Percentiles rank a stretch among this genome's conserved stretches.
Evolutionary conservation across 1,140 invertebrate genomes (phyloP).

Genomic region (Drosophila pallidifrons): DNA sequence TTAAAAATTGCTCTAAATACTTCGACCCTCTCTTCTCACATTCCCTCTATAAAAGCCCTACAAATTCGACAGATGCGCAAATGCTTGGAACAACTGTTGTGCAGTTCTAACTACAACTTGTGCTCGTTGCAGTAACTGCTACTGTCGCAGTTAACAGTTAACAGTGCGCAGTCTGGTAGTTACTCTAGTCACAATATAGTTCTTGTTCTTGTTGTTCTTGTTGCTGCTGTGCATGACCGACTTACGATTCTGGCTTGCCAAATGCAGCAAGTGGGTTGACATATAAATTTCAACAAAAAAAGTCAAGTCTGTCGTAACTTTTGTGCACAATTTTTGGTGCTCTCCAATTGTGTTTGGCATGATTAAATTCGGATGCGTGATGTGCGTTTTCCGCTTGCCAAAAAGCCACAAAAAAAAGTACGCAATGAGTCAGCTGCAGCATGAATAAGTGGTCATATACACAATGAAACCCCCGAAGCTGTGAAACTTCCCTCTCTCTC

Average conservation of each 20-base stretch:
- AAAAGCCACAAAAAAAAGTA: constrained; percentile 21
- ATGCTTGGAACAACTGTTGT: no score
- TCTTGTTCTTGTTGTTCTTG: neutral
- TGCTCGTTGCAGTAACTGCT: no score
- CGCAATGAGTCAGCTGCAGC: constrained; percentile 75
- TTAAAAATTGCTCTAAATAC: no score
- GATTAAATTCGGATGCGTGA: constrained; percentile 76
- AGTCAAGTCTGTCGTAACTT: constrained; percentile 45
- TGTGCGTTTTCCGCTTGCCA: neutral
- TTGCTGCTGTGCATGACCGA: constrained; percentile 47
- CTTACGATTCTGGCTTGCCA: constrained; percentile 19
- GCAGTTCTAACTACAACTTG: no score
- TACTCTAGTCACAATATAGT: neutral
- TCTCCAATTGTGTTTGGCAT: constrained; percentile 75
- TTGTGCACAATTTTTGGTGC: constrained; percentile 47
- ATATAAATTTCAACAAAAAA: constrained; percentile 38
- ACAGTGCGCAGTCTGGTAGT: constrained; percentile 8
- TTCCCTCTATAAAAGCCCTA: no score
- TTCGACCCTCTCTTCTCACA: no score
- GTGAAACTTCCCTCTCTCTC: neutral
- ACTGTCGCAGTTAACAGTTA: constrained; percentile 4
- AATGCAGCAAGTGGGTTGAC: constrained; percentile 30
- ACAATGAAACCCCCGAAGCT: neutral
- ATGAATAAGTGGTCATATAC: constrained; percentile 53
- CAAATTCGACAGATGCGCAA: no score